Base-by-base conservation (phyloP, 2,888 invertebrate genomes). In the Catotricha subobsoleta region DNA sequence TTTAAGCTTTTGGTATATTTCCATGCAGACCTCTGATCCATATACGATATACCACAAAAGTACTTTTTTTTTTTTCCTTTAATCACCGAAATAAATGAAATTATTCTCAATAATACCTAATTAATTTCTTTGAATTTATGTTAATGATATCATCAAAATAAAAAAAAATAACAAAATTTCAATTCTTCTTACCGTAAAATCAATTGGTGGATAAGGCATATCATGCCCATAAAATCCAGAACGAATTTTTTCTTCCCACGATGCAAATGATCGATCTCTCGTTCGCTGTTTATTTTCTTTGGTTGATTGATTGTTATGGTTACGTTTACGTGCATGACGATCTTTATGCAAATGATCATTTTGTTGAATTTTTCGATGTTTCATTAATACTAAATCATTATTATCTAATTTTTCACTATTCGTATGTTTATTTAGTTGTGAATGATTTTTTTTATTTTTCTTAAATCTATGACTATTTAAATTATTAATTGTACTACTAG, bases 161-260 rank as follows among this genome's bases (percentile, higher is more conserved):
- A 31, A 31, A 31, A 31, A 31, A 31, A 31, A 10, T 25, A 9
- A 7, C 5, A 25, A 25, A 25, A n/a, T 28, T 18, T 19, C 9
- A 12, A 20, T 13, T 10, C 27, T 31, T 18, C 49, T 50, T 49
- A 51, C 51, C 48, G 45, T 44, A 40, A 47, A 43, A 44, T 50
- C 50, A 43, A 50, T 48, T 42, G 50, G 49, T 29, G 50, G 50
- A 49, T 51, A 53, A 46, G 54, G 52, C 48, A 54, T 52, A 43
- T 52, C 53, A 44, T 56, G 52, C 45, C 50, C 49, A 48, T 53
- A 51, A 47, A 53, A 54, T 46, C 55, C 53, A 48, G 56, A 55
- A 50, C 56, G 56, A 48, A 58, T 55, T 49, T 54, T 10, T 19
- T 38, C 16, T 19, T 18, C 38, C 19, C 20, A n/a, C n/a, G n/a